Conservation (phyloP, 2,797 vertebrate species). For the Eurystomus glaucurus region DNA sequence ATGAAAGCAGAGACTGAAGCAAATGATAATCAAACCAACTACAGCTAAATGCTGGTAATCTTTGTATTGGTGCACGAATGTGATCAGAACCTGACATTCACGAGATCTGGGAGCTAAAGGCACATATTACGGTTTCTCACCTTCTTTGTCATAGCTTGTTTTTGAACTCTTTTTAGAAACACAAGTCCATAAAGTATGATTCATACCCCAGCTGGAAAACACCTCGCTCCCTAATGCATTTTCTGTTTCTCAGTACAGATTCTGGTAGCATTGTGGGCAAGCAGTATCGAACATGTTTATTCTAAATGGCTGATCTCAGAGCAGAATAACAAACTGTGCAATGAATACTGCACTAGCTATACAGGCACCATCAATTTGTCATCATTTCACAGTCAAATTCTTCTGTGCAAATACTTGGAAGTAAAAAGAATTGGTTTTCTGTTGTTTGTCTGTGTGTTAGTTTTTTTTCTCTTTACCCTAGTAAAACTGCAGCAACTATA, state of each 20-base stretch:
- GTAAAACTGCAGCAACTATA: not conserved
- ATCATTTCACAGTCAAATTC: constrained; percentile 9
- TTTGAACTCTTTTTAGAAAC: constrained; percentile 8
- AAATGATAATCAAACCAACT: not conserved
- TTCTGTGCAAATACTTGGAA: not conserved
- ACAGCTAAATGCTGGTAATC: not conserved
- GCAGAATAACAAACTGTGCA: not conserved
- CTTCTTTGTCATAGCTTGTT: not conserved
- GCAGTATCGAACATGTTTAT: not conserved
- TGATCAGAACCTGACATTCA: not conserved
- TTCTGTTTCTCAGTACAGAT: not conserved
- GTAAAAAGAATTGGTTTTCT: not conserved
- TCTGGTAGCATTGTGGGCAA: not conserved
- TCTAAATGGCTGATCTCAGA: not conserved
- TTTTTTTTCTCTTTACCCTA: not conserved
- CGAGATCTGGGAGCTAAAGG: not conserved
- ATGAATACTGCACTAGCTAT: not conserved
- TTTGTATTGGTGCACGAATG: not conserved
- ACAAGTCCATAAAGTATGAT: not conserved
- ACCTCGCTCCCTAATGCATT: not conserved
- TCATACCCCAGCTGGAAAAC: constrained; percentile 1
- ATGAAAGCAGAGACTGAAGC: constrained; percentile 2
- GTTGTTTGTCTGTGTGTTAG: not conserved
- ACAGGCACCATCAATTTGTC: not conserved
- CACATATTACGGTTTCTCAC: not conserved